phyloP scores from a whole-genome alignment of 1,140 invertebrate species.

The Papilio glaucus region DNA sequence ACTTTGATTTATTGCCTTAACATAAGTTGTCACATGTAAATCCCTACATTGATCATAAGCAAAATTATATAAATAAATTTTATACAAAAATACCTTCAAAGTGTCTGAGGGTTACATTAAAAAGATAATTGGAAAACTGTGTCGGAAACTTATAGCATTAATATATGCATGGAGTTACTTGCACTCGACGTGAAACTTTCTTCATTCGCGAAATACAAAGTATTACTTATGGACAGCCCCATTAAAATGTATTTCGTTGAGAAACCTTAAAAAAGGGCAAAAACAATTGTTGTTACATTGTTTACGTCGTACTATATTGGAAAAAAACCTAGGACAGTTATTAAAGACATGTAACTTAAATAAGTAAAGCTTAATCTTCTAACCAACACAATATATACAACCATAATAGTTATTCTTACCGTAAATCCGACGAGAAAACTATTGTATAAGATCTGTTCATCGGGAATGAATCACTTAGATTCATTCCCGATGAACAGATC shows the following conservation, averaged over 20 bases:
- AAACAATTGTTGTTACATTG: too few species aligned
- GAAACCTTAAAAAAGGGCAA: not conserved
- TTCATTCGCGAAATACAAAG: not conserved
- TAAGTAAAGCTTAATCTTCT: not conserved
- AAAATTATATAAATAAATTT: not conserved
- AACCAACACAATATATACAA: not conserved
- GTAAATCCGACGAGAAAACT: not conserved
- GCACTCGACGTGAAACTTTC: constrained; percentile 18
- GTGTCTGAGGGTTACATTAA: constrained; percentile 27
- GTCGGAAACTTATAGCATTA: constrained; percentile 12
- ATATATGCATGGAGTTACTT: constrained; percentile 26
- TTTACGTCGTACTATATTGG: too few species aligned
- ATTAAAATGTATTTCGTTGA: not conserved
- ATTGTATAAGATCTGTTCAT: not conserved
- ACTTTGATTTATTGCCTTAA: too few species aligned
- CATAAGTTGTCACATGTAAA: too few species aligned
- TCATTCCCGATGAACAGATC: too few species aligned
- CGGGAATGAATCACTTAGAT: too few species aligned
- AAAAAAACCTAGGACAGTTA: not conserved
- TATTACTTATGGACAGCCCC: not conserved
- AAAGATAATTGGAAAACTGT: constrained; percentile 32
- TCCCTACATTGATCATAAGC: not conserved
- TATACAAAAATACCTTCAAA: not conserved
- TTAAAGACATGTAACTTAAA: too few species aligned
- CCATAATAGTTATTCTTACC: not conserved